These are phyloP conservation scores for Agrochola macilenta DNA, from an alignment of 2,888 invertebrate genomes.

Conservation along the genomic window DNA sequence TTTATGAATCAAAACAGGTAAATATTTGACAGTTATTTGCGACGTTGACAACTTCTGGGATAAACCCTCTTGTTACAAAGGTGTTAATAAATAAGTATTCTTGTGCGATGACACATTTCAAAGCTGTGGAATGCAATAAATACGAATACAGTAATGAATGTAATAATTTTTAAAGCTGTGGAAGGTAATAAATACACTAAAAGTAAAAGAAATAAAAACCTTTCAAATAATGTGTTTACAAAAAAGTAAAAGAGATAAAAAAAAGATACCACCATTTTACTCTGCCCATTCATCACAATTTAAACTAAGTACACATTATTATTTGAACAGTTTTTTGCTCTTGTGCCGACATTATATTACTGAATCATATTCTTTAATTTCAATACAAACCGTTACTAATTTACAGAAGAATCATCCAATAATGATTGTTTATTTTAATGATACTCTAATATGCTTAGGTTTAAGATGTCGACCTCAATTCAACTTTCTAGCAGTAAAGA, in stretches of 20 bases:
- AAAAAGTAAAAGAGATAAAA: slow-evolving; percentile 1
- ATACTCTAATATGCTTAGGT: slow-evolving; percentile 42
- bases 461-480: slow-evolving; percentile 63
- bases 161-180: neutral
- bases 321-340: slow-evolving; percentile 33
- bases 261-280: slow-evolving; percentile 1
- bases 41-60: no score
- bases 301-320: slow-evolving; percentile 1
- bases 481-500: slow-evolving; percentile 75
- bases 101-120: no score
- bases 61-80: no score
- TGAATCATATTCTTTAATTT: slow-evolving; percentile 27
- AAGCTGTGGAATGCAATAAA: no score
- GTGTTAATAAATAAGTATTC: no score
- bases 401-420: slow-evolving; percentile 32
- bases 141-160: no score
- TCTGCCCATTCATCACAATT: slow-evolving; percentile 37
- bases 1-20: no score
- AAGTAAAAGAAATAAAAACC: slow-evolving; percentile 4
- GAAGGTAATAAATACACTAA: neutral
- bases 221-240: neutral
- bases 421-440: slow-evolving; percentile 52
- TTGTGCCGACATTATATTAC: neutral
- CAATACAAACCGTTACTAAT: slow-evolving; percentile 47
- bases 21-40: no score